A percentile compares a stretch with the other conserved stretches of the same genome.
These are phyloP conservation scores for Scatophagus argus DNA, from an alignment of 2,113 vertebrate genomes.

Conservation along the genomic window DNA sequence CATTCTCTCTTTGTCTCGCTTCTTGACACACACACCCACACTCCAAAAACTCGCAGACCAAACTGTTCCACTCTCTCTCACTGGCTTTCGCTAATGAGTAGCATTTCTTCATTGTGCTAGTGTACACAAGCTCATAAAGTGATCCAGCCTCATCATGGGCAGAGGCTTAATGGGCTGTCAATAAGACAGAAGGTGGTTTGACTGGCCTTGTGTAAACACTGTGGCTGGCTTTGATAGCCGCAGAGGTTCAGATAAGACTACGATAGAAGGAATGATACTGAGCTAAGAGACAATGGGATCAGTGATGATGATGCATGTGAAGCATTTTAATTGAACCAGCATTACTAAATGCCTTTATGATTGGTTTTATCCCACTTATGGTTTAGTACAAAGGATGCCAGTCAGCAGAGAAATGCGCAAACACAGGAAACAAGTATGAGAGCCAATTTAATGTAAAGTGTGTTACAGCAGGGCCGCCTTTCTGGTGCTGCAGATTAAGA, in stretches of 20 bases:
- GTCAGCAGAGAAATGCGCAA: neutral
- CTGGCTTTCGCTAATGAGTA: conserved; percentile 40
- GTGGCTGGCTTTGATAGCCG: conserved; percentile 13
- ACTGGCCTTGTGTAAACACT: conserved; percentile 22
- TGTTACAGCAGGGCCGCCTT: neutral
- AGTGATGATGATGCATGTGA: neutral
- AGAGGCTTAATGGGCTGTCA: conserved; percentile 46
- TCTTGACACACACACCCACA: conserved; percentile 27
- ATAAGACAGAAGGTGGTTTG: conserved; percentile 37
- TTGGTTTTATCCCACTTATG: neutral
- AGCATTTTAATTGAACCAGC: conserved; percentile 14
- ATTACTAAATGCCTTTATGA: neutral
- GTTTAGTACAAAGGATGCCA: neutral
- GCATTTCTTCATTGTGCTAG: conserved; percentile 24
- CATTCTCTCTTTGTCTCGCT: conserved; percentile 20
- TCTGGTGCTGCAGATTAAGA: conserved; percentile 11
- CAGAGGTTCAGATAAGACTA: conserved; percentile 3
- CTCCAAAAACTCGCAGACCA: conserved; percentile 8
- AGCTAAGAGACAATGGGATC: conserved; percentile 3
- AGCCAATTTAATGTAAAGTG: neutral
- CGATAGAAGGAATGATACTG: neutral
- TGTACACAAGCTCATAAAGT: conserved; percentile 46
- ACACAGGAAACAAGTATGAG: conserved; percentile 19
- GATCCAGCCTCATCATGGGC: conserved; percentile 34
- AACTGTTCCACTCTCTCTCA: conserved; percentile 3